Base-by-base conservation (phyloP, 2,797 vertebrate species). In the Enteromius anoplus region DNA sequence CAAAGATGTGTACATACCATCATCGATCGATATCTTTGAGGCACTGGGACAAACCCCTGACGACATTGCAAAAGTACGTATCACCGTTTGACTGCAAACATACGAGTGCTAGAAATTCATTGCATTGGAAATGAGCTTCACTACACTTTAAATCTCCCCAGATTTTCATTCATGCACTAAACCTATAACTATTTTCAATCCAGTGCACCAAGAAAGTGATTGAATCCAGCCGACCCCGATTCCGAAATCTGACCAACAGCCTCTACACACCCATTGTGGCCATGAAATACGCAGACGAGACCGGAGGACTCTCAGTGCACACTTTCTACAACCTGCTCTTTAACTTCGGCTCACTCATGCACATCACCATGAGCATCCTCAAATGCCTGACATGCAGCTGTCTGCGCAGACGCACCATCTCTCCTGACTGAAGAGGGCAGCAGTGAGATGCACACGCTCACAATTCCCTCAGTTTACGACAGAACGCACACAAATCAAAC, bases 191-290 rank as follows among this genome's bases (percentile, higher is more conserved):
- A 26, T 51, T 23, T 23, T 32, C 80, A 73, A 23, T 0, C 45
- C 81, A 98, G 97, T 96, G 93, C 82, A 96, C 96, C 17, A 95
- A 95, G 85, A 94, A 94, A 73, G 95, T 98, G 85, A 96, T 99
- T 14, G 87, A 93, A 73, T 93, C 94, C 0, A 85, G 88, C 78
- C 94, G 89, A 14, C 97, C 97, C 0, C 94, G 95, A 15, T 96
- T 98, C 89, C 95, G 97, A 75, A 95, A 93, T 29, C 96, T 97
- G 86, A 98, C 97, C 85, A 99, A 98, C 85, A 29, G 77, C 73
- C 95, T 97, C 68, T 99, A 99, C 91, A 93, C 93, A 0, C 96
- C 96, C 0, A 91, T 99, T 75, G 95, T 95, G 3, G 95, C 94
- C 34, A 92, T 98, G 90, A 98, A 96, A 88, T 96, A 96, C 0